Base-by-base conservation (phyloP, 2,113 vertebrate species). In the Talpa occidentalis region DNA sequence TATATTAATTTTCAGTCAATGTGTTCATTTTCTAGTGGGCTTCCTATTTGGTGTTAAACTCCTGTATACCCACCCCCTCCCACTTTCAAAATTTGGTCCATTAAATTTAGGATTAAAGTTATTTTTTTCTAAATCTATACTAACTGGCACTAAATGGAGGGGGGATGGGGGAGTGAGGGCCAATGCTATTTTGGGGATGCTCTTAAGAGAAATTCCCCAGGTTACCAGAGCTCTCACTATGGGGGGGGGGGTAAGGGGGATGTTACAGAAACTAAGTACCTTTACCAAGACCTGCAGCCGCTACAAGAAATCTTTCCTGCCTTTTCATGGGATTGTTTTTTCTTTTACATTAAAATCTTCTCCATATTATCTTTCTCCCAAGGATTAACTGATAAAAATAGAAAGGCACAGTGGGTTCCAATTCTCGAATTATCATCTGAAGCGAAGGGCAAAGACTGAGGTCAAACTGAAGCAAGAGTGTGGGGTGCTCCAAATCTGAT, bases 371-470 rank as follows among this genome's bases (percentile, higher is more conserved):
- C 83, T 92, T 95, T 56, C 35, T 89, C 80, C 54, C 32, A 79
- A 80, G 74, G 70, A 92, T 66, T 56, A 87, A 74, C 32, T 81
- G 81, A 79, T 67, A 88, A 84, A 91, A 96, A 92, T 12, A 92
- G 88, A 94, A 96, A 82, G 80, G 77, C 72, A 91, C 72, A 40
- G 49, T 93, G 32, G 80, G 49, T 93, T 84, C 54, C 67, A 67
- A 56, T 80, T 87, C 76, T 96, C 60, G 40, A 84, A 73, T 88
- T 84, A 87, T 93, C 77, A 93, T 82, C 76, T 78, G 62, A 96
- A 80, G 52, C 54, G 89, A 86, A 97, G 59, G 42, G 32, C 44
- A 64, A 86, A 60, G 21, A 76, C 83, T 90, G 62, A 74, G 77
- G 84, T 85, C 72, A 85, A 70, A 78, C 22, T 44, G 32, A 26